A percentile compares a stretch with the other conserved stretches of the same genome.
phyloP scores from a whole-genome alignment of 2,888 invertebrate species.

The Leptopterna dolabrata region DNA sequence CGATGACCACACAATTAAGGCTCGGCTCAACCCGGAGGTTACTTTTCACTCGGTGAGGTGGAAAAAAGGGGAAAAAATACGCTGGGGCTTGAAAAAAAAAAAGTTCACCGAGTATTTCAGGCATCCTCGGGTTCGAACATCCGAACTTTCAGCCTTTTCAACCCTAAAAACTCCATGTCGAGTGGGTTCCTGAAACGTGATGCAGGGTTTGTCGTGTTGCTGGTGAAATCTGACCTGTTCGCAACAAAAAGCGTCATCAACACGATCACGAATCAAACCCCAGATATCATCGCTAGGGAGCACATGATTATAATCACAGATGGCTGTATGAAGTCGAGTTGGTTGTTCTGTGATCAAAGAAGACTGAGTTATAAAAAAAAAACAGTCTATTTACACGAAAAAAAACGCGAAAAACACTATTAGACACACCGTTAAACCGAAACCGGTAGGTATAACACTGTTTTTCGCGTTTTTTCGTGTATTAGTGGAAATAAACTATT shows the following conservation, averaged over 20 bases:
- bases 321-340: too few species aligned
- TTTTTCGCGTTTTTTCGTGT: too few species aligned
- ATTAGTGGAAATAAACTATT: too few species aligned
- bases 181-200: background rate
- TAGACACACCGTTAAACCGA: too few species aligned
- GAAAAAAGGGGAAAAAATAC: background rate
- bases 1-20: constrained; percentile 7
- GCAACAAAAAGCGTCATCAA: too few species aligned
- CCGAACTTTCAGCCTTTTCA: background rate
- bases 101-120: background rate
- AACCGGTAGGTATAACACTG: too few species aligned
- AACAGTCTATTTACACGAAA: background rate
- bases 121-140: background rate
- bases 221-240: background rate
- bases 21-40: background rate
- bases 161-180: background rate
- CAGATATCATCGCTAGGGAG: too few species aligned
- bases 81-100: background rate
- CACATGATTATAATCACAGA: too few species aligned
- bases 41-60: background rate
- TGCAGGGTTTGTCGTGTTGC: background rate
- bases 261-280: too few species aligned
- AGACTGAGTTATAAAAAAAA: background rate
- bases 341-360: too few species aligned
- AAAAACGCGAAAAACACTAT: too few species aligned